These are phyloP conservation scores for Hydropotes inermis DNA, from an alignment of 2,113 vertebrate genomes.

Conservation along the genomic window DNA sequence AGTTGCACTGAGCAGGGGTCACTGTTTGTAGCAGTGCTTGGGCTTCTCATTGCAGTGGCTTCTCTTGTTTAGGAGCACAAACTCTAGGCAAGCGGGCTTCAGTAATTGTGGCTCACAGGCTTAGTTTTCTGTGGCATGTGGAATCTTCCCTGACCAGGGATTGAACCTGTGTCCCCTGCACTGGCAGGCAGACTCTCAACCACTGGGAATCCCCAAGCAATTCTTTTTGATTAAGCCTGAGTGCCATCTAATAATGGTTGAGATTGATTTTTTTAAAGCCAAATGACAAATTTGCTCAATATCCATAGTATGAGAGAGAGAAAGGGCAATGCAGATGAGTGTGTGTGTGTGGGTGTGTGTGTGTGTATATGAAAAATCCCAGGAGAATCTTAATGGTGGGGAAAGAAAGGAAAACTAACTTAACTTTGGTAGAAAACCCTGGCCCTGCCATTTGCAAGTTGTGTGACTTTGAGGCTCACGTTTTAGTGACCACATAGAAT, in stretches of 20 bases:
- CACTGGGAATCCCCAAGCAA: not conserved
- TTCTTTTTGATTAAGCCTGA: conserved; percentile 59
- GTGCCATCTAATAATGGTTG: conserved; percentile 27
- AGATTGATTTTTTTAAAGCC: not conserved
- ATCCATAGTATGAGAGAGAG: not conserved
- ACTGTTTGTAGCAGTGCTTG: not conserved
- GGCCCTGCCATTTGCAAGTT: not conserved
- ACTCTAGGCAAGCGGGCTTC: not conserved
- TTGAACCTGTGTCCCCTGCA: not conserved
- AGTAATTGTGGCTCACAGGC: not conserved
- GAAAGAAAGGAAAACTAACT: not conserved
- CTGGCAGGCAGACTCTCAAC: not conserved
- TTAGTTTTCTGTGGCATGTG: not conserved
- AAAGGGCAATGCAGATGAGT: not conserved
- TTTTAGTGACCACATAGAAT: not conserved
- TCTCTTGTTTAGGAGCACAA: not conserved
- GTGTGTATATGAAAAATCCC: not conserved
- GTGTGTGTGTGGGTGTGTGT: not conserved
- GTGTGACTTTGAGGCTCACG: not conserved
- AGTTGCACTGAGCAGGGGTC: not conserved
- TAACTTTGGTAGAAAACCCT: not conserved
- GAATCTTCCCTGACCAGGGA: not conserved
- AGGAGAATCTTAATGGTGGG: not conserved
- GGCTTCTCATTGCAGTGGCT: not conserved
- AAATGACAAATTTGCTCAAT: conserved; percentile 27